These are phyloP conservation scores for Vireo altiloquus DNA, from an alignment of 2,113 vertebrate genomes.

Conservation along the genomic window DNA sequence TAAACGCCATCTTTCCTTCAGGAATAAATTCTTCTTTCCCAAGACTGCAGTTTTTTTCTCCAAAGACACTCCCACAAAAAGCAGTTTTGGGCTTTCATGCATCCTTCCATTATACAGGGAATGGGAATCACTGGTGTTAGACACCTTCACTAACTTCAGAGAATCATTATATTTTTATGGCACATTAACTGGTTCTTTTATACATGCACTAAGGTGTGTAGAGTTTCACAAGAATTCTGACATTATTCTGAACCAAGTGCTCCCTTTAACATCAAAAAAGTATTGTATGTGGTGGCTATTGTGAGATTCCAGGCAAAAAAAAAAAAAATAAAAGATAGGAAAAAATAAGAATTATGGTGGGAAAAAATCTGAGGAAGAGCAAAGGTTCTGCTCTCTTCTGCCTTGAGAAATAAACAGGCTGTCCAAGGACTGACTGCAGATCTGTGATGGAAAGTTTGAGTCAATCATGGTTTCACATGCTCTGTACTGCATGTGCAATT, in stretches of 20 bases:
- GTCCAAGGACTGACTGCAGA: background rate
- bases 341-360: background rate
- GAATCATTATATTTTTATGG: background rate
- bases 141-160: background rate
- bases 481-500: rapidly evolving
- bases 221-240: background rate
- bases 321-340: background rate
- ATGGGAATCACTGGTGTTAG: background rate
- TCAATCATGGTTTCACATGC: rapidly evolving
- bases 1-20: background rate
- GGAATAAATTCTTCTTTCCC: background rate
- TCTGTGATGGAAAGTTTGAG: background rate
- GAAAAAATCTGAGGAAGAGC: background rate
- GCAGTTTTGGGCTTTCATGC: background rate
- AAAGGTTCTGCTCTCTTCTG: background rate
- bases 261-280: rapidly evolving
- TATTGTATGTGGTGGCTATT: background rate
- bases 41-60: background rate
- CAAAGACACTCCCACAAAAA: background rate
- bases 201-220: background rate
- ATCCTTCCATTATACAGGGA: background rate
- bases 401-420: background rate
- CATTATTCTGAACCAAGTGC: background rate
- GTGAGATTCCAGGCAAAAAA: background rate
- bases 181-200: background rate